A percentile compares a stretch with the other conserved stretches of the same genome.
These are phyloP conservation scores for Typhlomys cinereus DNA, from an alignment of 2,113 vertebrate genomes.

Conservation along the genomic window DNA sequence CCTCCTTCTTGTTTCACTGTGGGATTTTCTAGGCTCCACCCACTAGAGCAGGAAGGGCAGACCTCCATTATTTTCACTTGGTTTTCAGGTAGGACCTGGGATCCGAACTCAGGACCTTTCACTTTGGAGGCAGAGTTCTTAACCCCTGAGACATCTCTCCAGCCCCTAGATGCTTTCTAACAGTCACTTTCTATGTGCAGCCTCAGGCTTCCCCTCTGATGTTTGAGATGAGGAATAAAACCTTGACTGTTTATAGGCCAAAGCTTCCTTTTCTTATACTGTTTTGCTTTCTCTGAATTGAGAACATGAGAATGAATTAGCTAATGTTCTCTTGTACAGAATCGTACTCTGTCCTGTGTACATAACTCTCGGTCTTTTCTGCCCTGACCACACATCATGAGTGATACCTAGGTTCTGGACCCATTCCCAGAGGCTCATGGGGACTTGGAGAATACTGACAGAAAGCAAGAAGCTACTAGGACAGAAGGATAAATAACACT, in stretches of 20 bases:
- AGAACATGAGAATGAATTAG: not conserved
- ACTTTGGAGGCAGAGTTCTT: too few relatives aligned
- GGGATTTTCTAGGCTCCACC: too few relatives aligned
- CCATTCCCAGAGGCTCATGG: not conserved
- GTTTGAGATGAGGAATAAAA: rapidly evolving
- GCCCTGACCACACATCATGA: not conserved
- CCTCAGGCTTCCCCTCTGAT: not conserved
- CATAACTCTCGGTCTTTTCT: not conserved
- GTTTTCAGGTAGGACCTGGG: too few relatives aligned
- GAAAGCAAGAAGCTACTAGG: not conserved
- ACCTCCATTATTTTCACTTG: too few relatives aligned
- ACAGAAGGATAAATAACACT: not conserved
- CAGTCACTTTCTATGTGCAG: not conserved
- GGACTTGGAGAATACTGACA: not conserved
- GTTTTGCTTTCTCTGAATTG: not conserved
- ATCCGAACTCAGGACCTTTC: too few relatives aligned
- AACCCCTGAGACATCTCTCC: too few relatives aligned
- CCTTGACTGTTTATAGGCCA: not conserved
- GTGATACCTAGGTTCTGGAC: not conserved
- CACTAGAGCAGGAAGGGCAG: too few relatives aligned
- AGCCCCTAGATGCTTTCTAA: too few relatives aligned
- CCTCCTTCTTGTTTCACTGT: too few relatives aligned
- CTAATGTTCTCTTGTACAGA: not conserved
- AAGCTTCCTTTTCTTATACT: not conserved
- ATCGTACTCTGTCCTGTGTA: not conserved